Base-by-base conservation (phyloP, 2,113 vertebrate genomes). In the Rhinogobius similis region DNA sequence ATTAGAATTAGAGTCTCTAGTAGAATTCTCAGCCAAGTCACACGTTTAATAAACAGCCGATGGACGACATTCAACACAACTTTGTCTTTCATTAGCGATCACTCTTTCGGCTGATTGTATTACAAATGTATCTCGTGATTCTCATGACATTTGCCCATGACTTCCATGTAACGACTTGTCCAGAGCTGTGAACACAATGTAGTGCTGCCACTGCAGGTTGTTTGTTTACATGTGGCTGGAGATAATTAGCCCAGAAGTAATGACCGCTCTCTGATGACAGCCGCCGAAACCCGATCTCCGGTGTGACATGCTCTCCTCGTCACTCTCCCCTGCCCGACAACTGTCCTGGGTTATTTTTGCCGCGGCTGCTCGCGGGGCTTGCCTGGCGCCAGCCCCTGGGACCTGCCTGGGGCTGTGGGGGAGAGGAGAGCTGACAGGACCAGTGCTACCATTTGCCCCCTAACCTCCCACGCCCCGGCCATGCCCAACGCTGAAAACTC, bases 201-300 rank as follows among this genome's bases (percentile, higher is more conserved):
- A 48, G 72, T 82, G 84, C 73, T 84, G 32, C 68, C 66, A 44
- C 65, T 73, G 88, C 87, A 90, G 89, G 82, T 89, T 91, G 90
- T 90, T 90, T 92, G 90, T 92, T 92, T 92, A 91, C 89, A 79
- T 69, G 79, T 78, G 85, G 88, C 83, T 70, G 32, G 75, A 88
- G 92, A 89, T 94, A 93, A 94, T 94, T 93, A 93, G 91, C 82
- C 76, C 86, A 91, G 85, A 92, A 93, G 91, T 94, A 94, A 94
- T 92, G 92, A 92, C 86, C 55, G 67, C 86, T 87, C 88, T 91
- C 89, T 86, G 93, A 93, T 94, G 93, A 93, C 93, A 94, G 92
- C 88, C 90, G 66, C 86, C 81, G 92, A 87, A 93, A 94, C 88
- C 59, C 2, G 86, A 94, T 83, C 83, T 68, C 52, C 66, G 5